Conservation (phyloP, 2,888 invertebrate species). For the Colletes collaris region DNA sequence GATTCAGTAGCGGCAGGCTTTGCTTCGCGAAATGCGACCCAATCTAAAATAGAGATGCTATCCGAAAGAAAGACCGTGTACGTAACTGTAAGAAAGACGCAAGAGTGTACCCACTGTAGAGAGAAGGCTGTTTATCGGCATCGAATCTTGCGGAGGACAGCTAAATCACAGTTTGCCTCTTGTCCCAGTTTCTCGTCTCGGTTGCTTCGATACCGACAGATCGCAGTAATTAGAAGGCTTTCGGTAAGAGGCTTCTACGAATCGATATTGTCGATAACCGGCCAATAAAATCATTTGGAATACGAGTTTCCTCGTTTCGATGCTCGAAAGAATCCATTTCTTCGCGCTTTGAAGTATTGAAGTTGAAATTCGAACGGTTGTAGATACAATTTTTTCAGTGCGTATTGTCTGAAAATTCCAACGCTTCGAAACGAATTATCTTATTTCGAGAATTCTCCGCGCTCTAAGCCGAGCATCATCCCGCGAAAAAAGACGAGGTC, state of each 20-base stretch:
- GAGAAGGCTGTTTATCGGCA: constrained; percentile 30
- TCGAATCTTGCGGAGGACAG: constrained; percentile 32
- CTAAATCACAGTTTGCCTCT: constrained; percentile 32
- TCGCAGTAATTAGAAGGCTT: constrained; percentile 47
- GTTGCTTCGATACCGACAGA: constrained; percentile 30
- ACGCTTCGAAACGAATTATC: too few relatives aligned
- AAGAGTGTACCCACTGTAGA: neutral
- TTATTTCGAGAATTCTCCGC: too few relatives aligned
- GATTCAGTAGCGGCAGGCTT: too few relatives aligned
- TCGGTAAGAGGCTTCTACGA: constrained; percentile 1
- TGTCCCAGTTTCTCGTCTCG: constrained; percentile 38
- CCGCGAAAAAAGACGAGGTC: too few relatives aligned
- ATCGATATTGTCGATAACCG: constrained; percentile 6
- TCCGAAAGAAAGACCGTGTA: too few relatives aligned
- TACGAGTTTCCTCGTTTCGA: too few relatives aligned
- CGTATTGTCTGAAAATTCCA: too few relatives aligned
- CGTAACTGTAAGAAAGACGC: neutral
- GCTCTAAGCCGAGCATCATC: too few relatives aligned
- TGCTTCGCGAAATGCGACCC: constrained; percentile 14
- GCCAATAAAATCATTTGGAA: constrained; percentile 8
- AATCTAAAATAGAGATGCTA: neutral
- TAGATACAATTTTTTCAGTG: too few relatives aligned
- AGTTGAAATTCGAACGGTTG: too few relatives aligned
- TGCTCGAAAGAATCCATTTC: too few relatives aligned
- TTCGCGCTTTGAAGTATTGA: too few relatives aligned